Base-by-base conservation (phyloP, 2,113 vertebrate genomes). In the Amphiprion percula region DNA sequence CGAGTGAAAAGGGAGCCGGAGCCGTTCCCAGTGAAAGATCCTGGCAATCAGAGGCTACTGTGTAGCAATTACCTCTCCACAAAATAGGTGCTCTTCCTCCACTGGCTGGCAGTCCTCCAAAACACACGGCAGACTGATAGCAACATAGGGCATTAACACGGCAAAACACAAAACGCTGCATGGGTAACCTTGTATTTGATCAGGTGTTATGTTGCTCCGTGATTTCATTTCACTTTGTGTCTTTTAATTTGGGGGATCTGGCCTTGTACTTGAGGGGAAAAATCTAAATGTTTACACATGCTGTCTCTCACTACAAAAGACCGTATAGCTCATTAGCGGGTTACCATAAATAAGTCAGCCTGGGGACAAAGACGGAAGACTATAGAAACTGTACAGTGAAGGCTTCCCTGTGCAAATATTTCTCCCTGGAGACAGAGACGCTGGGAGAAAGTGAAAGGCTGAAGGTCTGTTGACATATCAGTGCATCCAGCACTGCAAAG, bases 1-100 rank as follows among this genome's bases (percentile, higher is more conserved):
- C 79, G 50, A 88, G 91, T 87, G 87, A 88, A 88, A 77, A 90
- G 88, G 86, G 89, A 89, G 77, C 78, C 67, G 72, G 74, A 79
- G 88, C 77, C 58, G 75, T 87, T 92, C 90, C 80, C 90, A 84
- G 90, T 90, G 91, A 93, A 92, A 91, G 92, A 93, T 94, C 88
- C 91, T 86, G 90, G 93, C 92, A 94, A 94, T 95, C 92, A 92
- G 89, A 92, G 83, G 90, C 91, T 94, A 91, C 92, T 88, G 90
- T 93, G 91, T 91, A 91, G 90, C 92, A 94, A 95, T 94, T 94
- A 94, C 93, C 93, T 91, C 90, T 84, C 86, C 78, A 84, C 90
- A 89, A 94, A 94, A 94, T 92, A 93, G 89, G 90, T 92, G 89
- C 85, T 91, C 91, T 92, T 94, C 92, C 93, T 90, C 82, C 68